phyloP scores from a whole-genome alignment of 2,113 vertebrate species.

The Chelonoidis abingdonii region DNA sequence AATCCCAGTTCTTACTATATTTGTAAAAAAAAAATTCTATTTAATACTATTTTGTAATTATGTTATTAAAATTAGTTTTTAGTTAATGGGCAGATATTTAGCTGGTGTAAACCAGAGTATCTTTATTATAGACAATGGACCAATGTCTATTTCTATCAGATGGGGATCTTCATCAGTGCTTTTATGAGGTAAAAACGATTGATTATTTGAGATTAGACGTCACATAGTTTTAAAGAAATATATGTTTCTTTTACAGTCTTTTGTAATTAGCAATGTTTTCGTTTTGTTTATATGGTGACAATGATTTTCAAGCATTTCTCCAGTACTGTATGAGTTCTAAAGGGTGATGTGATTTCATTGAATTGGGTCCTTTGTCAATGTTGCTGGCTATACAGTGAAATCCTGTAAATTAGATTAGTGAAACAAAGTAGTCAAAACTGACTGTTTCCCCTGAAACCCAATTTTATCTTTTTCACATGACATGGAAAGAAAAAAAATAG shows the following conservation, averaged over 20 bases:
- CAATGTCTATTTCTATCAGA: background rate
- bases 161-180: background rate
- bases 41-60: background rate
- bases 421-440: background rate
- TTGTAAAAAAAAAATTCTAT: conserved; percentile 12
- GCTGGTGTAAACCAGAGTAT: background rate
- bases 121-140: background rate
- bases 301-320: background rate
- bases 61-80: background rate
- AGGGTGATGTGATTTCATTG: background rate
- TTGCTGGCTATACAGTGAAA: background rate
- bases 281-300: background rate
- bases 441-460: conserved; percentile 10
- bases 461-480: background rate
- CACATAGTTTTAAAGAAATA: background rate
- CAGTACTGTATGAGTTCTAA: background rate
- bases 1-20: background rate
- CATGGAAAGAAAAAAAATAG: background rate
- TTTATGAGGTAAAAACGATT: background rate
- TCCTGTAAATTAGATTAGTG: background rate
- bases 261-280: background rate
- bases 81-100: background rate
- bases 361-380: background rate
- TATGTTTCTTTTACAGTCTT: background rate
- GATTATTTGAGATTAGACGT: background rate